Percentiles rank a stretch among this genome's conserved stretches.
Evolutionary conservation across 2,797 vertebrate species (phyloP).

Genomic region (Sebastiscus tertius): DNA sequence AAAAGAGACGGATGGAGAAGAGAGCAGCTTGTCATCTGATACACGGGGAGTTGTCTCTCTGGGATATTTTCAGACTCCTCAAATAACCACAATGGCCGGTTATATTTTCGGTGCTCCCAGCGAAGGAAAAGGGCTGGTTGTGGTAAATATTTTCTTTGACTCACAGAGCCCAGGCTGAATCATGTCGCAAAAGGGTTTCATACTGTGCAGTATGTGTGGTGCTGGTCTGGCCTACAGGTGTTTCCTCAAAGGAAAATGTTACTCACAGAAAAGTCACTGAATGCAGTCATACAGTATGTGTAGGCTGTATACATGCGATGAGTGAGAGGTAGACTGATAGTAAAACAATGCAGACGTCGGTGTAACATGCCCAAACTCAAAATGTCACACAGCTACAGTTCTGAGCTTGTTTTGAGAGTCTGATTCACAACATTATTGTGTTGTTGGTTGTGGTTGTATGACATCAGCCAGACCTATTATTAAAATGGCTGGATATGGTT

Average conservation of each 20-base stretch:
- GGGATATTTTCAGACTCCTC: slow-evolving; percentile 64
- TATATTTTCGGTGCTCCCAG: slow-evolving; percentile 59
- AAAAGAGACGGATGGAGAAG: slow-evolving; percentile 11
- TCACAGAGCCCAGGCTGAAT: slow-evolving; percentile 21
- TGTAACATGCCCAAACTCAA: not conserved
- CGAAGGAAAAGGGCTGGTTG: slow-evolving; percentile 49
- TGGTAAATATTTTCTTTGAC: slow-evolving; percentile 60
- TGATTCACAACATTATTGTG: not conserved
- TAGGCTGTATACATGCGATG: not conserved
- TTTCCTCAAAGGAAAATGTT: slow-evolving; percentile 51
- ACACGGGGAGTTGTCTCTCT: slow-evolving; percentile 56
- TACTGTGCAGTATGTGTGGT: slow-evolving; percentile 24
- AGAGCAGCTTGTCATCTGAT: slow-evolving; percentile 55
- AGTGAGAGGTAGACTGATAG: not conserved
- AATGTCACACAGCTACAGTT: not conserved
- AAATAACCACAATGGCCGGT: slow-evolving; percentile 70
- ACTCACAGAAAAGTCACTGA: slow-evolving; percentile 29
- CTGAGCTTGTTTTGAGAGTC: not conserved
- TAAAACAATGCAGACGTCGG: slow-evolving; percentile 1
- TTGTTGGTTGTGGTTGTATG: not conserved
- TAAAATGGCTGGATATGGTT: not conserved
- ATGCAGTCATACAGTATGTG: not conserved
- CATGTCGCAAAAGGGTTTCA: slow-evolving; percentile 23
- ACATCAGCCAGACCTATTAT: not conserved
- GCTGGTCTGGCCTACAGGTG: slow-evolving; percentile 48